Evolutionary conservation across 2,797 vertebrate genomes (phyloP).

Genomic region (Loris lydekkerianus): DNA sequence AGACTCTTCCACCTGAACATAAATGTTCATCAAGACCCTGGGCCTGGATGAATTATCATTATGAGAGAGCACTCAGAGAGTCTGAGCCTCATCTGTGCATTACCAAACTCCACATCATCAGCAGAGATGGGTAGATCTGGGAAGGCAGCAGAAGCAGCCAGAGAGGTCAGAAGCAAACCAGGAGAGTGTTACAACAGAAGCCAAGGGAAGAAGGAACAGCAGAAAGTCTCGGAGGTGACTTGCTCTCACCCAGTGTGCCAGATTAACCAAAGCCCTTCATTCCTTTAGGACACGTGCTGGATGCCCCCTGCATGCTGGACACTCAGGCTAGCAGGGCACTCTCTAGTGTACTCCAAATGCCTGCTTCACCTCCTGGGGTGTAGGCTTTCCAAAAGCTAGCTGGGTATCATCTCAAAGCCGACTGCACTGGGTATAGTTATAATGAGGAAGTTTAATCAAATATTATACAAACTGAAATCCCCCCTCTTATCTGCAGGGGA

Average conservation of each 20-base stretch:
- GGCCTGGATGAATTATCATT: background rate
- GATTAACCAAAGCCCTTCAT: background rate
- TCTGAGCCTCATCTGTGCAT: background rate
- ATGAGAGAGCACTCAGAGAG: background rate
- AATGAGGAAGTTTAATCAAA: background rate
- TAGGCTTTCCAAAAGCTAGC: background rate
- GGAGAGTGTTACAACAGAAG: background rate
- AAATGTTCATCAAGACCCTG: background rate
- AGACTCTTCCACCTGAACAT: background rate
- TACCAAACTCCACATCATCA: background rate
- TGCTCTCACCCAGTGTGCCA: background rate
- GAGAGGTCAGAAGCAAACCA: background rate
- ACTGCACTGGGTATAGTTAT: background rate
- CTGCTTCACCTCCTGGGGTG: background rate
- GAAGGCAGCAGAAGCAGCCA: background rate
- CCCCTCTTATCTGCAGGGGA: background rate
- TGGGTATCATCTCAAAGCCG: background rate
- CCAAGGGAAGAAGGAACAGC: background rate
- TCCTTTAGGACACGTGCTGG: no score
- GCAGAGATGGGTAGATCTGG: background rate
- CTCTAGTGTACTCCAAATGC: background rate
- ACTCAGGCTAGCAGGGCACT: background rate
- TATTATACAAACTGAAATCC: background rate
- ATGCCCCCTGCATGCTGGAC: background rate
- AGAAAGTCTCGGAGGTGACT: background rate